Evolutionary conservation across 2,888 invertebrate genomes (phyloP).

Genomic region (Nymphalis c-album): DNA sequence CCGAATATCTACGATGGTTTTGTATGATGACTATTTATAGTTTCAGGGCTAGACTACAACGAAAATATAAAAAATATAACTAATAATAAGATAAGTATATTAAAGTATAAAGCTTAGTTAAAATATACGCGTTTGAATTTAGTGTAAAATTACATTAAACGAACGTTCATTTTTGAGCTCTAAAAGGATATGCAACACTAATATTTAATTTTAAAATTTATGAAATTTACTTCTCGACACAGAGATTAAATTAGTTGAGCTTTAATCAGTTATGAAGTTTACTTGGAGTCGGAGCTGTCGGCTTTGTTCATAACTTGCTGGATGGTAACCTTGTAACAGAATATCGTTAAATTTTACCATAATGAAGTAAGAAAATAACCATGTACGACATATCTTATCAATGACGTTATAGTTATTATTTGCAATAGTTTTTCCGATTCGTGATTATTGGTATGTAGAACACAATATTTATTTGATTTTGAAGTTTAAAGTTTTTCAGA

Average conservation of each 20-base stretch:
- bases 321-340: constrained; percentile 26
- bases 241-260: constrained; percentile 41
- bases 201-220: background rate
- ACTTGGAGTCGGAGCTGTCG: constrained; percentile 34
- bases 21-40: too few species aligned
- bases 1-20: too few species aligned
- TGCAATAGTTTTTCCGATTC: too few species aligned
- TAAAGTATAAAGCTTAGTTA: too few species aligned
- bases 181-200: background rate
- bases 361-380: background rate
- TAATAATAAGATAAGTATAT: too few species aligned
- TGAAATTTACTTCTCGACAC: constrained; percentile 12
- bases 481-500: too few species aligned
- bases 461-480: too few species aligned
- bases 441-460: too few species aligned
- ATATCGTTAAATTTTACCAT: constrained; percentile 19
- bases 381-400: background rate
- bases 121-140: too few species aligned
- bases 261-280: constrained; percentile 45
- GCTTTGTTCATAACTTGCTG: constrained; percentile 40
- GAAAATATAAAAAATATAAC: too few species aligned
- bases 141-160: too few species aligned
- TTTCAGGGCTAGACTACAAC: too few species aligned
- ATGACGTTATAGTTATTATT: background rate
- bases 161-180: background rate